A percentile compares a stretch with the other conserved stretches of the same genome.
phyloP scores from a whole-genome alignment of 2,113 vertebrate species.

The Heliornis fulica region DNA sequence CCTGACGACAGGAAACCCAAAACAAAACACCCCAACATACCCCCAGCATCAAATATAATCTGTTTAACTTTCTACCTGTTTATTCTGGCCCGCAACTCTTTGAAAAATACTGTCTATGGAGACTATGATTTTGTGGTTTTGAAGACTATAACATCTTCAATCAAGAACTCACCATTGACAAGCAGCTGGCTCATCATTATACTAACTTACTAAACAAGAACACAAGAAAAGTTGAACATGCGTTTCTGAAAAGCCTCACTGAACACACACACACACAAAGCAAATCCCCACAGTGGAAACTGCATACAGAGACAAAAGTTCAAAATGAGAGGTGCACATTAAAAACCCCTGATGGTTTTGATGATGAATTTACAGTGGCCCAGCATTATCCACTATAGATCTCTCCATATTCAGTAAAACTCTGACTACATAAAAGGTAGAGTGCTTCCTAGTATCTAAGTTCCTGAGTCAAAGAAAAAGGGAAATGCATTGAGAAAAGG shows the following conservation, averaged over 20 bases:
- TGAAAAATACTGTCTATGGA: neutral
- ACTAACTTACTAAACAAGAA: neutral
- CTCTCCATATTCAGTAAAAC: neutral
- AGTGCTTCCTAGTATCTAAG: neutral
- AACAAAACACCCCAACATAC: fast-evolving
- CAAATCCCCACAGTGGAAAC: neutral
- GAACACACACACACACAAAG: neutral
- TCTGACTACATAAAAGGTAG: slow-evolving; percentile 7
- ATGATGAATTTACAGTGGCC: neutral
- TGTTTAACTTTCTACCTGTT: neutral
- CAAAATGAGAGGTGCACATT: neutral
- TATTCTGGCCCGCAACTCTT: neutral
- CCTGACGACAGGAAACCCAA: neutral
- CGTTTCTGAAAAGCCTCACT: neutral
- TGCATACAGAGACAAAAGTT: neutral
- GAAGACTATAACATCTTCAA: neutral
- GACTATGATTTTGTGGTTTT: neutral
- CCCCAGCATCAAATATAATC: neutral
- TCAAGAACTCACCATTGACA: neutral
- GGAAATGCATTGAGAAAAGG: neutral
- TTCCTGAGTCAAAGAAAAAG: slow-evolving; percentile 19
- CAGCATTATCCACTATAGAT: neutral
- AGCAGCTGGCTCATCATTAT: neutral
- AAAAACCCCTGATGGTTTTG: neutral
- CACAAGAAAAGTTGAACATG: neutral